Evolutionary conservation across 2,797 vertebrate species (phyloP), one percentile per base, ranked within the genome.

Genomic region (Spinus olivaceus): DNA sequence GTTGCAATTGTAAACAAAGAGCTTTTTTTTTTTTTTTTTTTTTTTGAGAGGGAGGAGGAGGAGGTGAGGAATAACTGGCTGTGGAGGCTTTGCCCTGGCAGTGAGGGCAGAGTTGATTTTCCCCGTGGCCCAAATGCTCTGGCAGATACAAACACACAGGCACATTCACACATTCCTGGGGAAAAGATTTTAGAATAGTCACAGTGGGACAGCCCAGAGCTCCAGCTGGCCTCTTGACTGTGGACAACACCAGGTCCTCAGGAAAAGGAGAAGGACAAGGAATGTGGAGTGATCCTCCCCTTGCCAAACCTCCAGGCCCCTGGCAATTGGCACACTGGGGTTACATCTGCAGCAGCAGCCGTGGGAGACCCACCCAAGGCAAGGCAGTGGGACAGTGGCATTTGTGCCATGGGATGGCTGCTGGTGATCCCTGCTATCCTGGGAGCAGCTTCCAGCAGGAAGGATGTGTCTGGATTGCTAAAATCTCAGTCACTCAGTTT

Each of bases 351-450:
- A 51, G 14, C 39, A 23, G 4, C 41, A 14, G 2, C 24, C 3
- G 0, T 57, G 30, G 54, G 49, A 67, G 15, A 51, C 19, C 15
- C 46, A 9, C 13, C 3, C 37, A 6, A 21, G 35, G 59, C 49
- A 9, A 15, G 47, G 6, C 51, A 5, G 10, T 14, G 20, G 28
- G 51, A 44, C 28, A 25, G 72, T 3, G 9, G 1, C 3, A 0
- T 17, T 32, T 3, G 2, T 82, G 50, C 46, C 49, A 1, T 7
- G 42, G 64, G 56, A 6, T 56, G 42, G 53, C 71, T 42, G 39
- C 50, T 39, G 61, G 20, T 65, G 32, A 25, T 35, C 60, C 20
- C 49, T 54, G 22, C 4, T 1, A 1, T 54, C 37, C 4, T 5
- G 9, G 12, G 71, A 73, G 49, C 76, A 47, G 41, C 64, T 63